These are phyloP conservation scores for Mesocricetus auratus DNA, from an alignment of 2,113 vertebrate species.

Conservation along the genomic window DNA sequence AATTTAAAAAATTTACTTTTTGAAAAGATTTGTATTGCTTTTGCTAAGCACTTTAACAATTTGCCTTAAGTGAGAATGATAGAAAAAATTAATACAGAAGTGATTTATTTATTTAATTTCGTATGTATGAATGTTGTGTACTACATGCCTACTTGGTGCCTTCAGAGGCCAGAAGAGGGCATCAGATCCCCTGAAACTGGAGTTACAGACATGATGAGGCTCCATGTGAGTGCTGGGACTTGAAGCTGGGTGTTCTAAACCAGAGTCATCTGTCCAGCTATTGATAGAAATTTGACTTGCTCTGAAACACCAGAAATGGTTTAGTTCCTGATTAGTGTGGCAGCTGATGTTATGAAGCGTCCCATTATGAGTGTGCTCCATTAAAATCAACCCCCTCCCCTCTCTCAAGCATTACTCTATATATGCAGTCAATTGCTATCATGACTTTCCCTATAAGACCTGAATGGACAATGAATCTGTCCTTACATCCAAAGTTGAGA, in stretches of 20 bases:
- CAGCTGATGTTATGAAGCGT: background rate
- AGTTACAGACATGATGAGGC: background rate
- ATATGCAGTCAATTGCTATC: background rate
- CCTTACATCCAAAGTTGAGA: background rate
- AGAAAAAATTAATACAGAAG: background rate
- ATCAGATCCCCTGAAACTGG: background rate
- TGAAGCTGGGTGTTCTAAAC: background rate
- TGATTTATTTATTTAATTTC: background rate
- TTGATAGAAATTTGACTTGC: slow-evolving; percentile 24
- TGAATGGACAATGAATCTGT: background rate
- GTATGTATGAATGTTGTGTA: background rate
- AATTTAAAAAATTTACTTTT: background rate
- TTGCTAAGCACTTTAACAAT: slow-evolving; percentile 23
- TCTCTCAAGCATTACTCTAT: background rate
- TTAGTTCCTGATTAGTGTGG: background rate
- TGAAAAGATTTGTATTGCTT: background rate
- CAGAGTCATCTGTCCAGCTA: background rate
- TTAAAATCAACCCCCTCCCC: background rate
- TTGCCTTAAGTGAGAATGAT: background rate
- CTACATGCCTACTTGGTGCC: background rate
- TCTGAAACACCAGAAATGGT: slow-evolving; percentile 6
- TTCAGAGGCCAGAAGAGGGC: background rate
- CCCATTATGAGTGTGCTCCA: background rate
- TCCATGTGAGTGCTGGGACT: background rate
- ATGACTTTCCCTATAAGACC: background rate